A percentile compares a stretch with the other conserved stretches of the same genome.
phyloP scores from a whole-genome alignment of 2,113 vertebrate species.

The Vidua chalybeata region DNA sequence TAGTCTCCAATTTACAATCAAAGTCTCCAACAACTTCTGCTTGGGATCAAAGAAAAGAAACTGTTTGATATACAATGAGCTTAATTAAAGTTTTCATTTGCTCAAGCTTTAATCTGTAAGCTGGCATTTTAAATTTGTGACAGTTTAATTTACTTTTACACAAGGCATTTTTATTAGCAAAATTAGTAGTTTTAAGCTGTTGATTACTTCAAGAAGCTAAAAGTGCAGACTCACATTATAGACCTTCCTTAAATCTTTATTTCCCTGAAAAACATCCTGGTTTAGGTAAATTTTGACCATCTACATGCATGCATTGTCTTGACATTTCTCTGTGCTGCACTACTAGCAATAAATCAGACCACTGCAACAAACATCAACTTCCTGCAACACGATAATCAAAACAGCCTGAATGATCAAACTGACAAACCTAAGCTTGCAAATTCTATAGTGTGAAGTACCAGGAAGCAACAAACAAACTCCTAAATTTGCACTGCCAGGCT shows the following conservation, averaged over 20 bases:
- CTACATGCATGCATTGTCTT: not conserved
- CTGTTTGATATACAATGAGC: not conserved
- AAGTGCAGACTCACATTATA: not conserved
- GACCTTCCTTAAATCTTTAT: not conserved
- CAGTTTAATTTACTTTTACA: conserved; percentile 16
- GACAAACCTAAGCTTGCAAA: not conserved
- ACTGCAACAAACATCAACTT: not conserved
- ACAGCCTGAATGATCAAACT: not conserved
- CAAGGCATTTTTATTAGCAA: not conserved
- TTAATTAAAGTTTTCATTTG: conserved; percentile 31
- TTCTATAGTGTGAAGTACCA: not conserved
- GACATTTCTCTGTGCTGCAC: not conserved
- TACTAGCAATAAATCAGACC: not conserved
- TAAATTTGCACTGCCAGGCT: not conserved
- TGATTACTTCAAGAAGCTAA: not conserved
- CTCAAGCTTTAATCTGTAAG: not conserved
- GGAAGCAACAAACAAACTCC: not conserved
- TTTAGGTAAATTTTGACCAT: not conserved
- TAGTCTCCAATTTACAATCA: not conserved
- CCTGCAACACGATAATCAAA: not conserved
- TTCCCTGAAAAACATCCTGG: not conserved
- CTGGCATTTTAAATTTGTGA: not conserved
- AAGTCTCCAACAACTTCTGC: not conserved
- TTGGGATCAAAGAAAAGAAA: conserved; percentile 15
- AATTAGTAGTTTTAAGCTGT: not conserved